Evolutionary conservation across 2,113 vertebrate genomes (phyloP), one percentile per base, ranked within the genome.

Genomic region (Hippopotamus amphibius): DNA sequence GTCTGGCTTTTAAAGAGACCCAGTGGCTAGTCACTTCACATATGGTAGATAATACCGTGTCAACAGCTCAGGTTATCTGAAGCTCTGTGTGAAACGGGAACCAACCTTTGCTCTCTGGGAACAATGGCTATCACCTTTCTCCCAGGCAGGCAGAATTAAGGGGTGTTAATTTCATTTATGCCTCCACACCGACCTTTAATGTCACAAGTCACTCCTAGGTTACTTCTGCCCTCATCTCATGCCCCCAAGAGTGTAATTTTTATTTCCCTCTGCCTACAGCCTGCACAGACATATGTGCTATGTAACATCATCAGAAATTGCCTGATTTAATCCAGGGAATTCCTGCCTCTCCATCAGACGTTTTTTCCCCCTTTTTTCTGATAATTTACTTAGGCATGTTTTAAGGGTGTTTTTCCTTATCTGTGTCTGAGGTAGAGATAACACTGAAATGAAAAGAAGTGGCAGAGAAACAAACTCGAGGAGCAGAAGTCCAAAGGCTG

Each of bases 1-100:
- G 28, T 57, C 15, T 28, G 43, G 53, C 26, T 81, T 68, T 69
- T 6, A 55, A 15, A 80, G n/a, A 46, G 65, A 72, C 46, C 82
- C 21, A 0, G 79, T 6, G 72, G 43, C 74, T 41, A 37, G 72
- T 43, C 37, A 28, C 28, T 6, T 24, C 81, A 17, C 41, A 13
- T 7, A 2, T 2, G 41, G 46, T 14, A 61, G 81, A 80, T 19
- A n/a, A 91, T 30, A 41, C 28, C 0, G 2, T 30, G 55, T 89
- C 61, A 50, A 24, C 59, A 84, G 57, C 63, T 68, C 21, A 6
- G 17, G 95, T 88, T 57, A 77, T 50, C 88, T 61, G 93, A 94
- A 46, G 77, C 91, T 74, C 91, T 33, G 26, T 63, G 87, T 93
- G 92, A 95, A 96, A 97, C 7, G 17, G 79, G 79, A 76, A 81